phyloP scores from a whole-genome alignment of 2,797 vertebrate genomes.

The Sciurus vulgaris region DNA sequence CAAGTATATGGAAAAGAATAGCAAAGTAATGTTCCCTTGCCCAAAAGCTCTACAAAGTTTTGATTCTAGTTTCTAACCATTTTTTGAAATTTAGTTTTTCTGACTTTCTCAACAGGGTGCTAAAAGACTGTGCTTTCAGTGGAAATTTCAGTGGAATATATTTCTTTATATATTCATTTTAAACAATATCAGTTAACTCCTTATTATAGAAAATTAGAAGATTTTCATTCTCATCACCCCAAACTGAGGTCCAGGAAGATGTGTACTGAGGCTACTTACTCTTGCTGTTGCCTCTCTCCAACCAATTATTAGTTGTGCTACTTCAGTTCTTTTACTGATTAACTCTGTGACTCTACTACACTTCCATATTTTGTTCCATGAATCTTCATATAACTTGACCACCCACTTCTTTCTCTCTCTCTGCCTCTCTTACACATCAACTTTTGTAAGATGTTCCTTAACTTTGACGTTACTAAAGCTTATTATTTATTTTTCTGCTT shows the following conservation, averaged over 20 bases:
- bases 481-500: conserved; percentile 7
- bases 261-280: background rate
- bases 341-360: conserved; percentile 37
- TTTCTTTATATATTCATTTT: conserved; percentile 36
- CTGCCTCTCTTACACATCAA: background rate
- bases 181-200: background rate
- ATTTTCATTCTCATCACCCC: conserved; percentile 1
- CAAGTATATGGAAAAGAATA: conserved; percentile 30
- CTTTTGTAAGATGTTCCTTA: background rate
- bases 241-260: background rate
- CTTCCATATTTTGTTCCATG: conserved; percentile 27
- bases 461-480: conserved; percentile 22
- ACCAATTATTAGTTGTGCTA: background rate
- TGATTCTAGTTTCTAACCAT: conserved; percentile 1
- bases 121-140: background rate
- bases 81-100: conserved; percentile 32
- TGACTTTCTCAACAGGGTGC: background rate
- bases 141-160: too few relatives aligned
- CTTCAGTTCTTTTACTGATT: conserved; percentile 35
- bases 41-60: background rate
- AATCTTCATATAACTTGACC: background rate
- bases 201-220: conserved; percentile 41
- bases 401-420: background rate
- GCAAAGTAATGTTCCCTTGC: background rate
- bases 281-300: background rate